Percentiles rank a stretch among this genome's conserved stretches.
phyloP scores from a whole-genome alignment of 1,140 invertebrate species.

The Cotesia chilonis region DNA sequence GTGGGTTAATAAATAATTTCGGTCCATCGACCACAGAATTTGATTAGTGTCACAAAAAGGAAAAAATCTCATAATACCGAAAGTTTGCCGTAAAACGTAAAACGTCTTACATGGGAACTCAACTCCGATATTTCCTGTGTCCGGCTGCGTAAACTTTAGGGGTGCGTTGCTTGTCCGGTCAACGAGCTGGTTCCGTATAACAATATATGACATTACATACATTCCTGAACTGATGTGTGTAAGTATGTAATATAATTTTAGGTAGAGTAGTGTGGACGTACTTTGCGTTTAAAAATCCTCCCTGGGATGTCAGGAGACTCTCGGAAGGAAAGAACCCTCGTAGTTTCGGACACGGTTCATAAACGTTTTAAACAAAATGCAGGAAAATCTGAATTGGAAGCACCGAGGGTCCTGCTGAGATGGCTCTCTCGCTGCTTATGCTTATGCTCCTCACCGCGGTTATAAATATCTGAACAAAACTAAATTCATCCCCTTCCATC shows the following conservation, averaged over 20 bases:
- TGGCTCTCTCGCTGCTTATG: slow-evolving; percentile 31
- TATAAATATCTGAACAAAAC: slow-evolving; percentile 34
- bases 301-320: neutral
- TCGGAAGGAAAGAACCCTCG: slow-evolving; percentile 32
- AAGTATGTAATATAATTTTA: neutral
- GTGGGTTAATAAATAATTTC: no score
- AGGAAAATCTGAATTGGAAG: slow-evolving; percentile 56
- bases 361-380: slow-evolving; percentile 65
- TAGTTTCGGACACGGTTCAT: slow-evolving; percentile 60
- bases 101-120: slow-evolving; percentile 34
- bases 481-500: slow-evolving; percentile 4
- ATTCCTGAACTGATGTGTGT: slow-evolving; percentile 29
- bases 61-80: no score
- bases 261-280: no score
- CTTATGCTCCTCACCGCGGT: slow-evolving; percentile 20
- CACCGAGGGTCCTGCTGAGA: neutral
- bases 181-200: slow-evolving; percentile 1
- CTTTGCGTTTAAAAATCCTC: no score
- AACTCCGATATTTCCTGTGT: slow-evolving; percentile 37
- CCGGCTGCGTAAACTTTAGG: slow-evolving; percentile 59
- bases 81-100: slow-evolving; percentile 12
- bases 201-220: slow-evolving; percentile 8
- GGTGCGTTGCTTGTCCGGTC: slow-evolving; percentile 33
- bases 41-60: no score
- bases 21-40: no score